Conservation (phyloP, 2,797 vertebrate genomes). For the Phataginus tetradactyla region DNA sequence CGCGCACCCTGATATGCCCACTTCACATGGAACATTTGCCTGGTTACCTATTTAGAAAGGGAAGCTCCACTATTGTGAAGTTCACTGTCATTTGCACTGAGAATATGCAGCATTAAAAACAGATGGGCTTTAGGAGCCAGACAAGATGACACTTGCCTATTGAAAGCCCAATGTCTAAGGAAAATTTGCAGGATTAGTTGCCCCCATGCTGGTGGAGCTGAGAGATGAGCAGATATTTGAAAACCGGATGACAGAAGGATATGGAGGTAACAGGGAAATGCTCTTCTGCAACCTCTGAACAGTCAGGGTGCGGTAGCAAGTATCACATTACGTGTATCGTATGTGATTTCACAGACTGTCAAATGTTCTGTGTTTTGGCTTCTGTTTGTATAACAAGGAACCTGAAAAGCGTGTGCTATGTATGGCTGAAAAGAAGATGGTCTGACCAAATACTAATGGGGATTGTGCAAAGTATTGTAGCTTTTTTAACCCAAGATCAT, state of each 20-base stretch:
- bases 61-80: not conserved
- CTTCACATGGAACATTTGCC: not conserved
- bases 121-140: not conserved
- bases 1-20: not conserved
- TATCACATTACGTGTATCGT: not conserved
- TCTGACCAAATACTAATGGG: not conserved
- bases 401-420: not conserved
- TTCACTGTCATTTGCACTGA: not conserved
- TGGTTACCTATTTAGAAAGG: not conserved
- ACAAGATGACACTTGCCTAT: not conserved
- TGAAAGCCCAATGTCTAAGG: not conserved
- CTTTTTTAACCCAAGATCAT: not conserved
- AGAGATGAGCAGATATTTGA: not conserved
- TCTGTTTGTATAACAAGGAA: not conserved
- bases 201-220: not conserved
- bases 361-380: not conserved
- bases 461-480: not conserved
- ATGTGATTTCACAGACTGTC: not conserved
- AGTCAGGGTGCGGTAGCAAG: not conserved
- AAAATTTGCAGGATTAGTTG: not conserved
- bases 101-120: not conserved
- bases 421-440: not conserved
- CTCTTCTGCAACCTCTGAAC: not conserved
- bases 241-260: not conserved
- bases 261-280: not conserved